These are phyloP conservation scores for Eucera pruinosa DNA, from an alignment of 2,888 invertebrate genomes.

Conservation along the genomic window DNA sequence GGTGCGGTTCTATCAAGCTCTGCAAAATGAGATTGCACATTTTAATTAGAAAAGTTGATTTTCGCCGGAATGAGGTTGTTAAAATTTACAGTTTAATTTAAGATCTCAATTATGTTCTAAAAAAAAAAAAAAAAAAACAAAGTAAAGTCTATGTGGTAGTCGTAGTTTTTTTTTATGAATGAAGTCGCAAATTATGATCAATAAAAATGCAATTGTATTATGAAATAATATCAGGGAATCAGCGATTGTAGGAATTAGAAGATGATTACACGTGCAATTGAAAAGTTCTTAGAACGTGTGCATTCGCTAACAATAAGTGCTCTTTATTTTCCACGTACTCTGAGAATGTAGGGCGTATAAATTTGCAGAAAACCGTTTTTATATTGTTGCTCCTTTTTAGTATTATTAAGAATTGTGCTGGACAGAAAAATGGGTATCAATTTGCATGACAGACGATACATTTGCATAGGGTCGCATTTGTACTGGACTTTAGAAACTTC, in stretches of 20 bases:
- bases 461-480: slow-evolving; percentile 10
- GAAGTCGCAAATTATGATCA: neutral
- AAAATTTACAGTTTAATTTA: neutral
- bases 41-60: neutral
- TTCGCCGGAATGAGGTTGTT: neutral
- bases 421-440: slow-evolving; percentile 7
- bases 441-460: slow-evolving; percentile 14
- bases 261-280: no score
- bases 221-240: no score
- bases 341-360: neutral
- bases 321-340: neutral
- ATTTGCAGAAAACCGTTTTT: neutral
- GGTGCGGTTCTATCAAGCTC: no score
- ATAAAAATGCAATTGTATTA: neutral
- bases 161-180: no score
- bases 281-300: neutral
- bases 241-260: no score
- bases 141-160: no score
- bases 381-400: neutral
- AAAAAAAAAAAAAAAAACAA: no score
- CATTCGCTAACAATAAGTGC: neutral
- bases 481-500: neutral
- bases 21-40: neutral
- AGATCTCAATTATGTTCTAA: no score
- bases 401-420: slow-evolving; percentile 6